Conservation (phyloP, 2,797 vertebrate genomes). For the Neoniphon sammara region DNA sequence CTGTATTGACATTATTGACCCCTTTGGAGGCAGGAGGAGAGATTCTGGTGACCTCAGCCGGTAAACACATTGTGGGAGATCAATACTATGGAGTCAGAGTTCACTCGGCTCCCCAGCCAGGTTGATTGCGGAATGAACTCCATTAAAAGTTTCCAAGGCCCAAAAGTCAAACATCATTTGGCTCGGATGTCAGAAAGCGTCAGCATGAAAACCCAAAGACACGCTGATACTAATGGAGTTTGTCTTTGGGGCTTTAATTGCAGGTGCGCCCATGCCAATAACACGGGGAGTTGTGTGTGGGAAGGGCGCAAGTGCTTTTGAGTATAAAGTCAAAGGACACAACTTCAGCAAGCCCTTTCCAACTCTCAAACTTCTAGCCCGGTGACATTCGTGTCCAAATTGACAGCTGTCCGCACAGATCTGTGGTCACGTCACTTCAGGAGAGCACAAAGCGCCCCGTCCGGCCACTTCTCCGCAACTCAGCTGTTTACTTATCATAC, state of each 20-base stretch:
- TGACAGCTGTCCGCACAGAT: conserved; percentile 66
- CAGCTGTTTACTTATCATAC: conserved; percentile 40
- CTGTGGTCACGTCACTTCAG: conserved; percentile 20
- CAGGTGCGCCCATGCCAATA: conserved; percentile 68
- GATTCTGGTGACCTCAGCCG: conserved; percentile 75
- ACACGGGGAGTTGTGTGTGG: conserved; percentile 34
- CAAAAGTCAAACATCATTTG: conserved; percentile 83
- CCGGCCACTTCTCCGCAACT: conserved; percentile 16
- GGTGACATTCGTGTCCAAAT: conserved; percentile 43
- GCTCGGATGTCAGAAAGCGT: conserved; percentile 64
- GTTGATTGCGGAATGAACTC: conserved; percentile 79
- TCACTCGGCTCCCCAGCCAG: conserved; percentile 74
- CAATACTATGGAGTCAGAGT: conserved; percentile 82
- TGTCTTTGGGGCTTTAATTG: conserved; percentile 75
- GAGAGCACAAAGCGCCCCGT: conserved; percentile 12
- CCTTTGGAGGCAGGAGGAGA: conserved; percentile 65
- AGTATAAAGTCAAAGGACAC: conserved; percentile 62
- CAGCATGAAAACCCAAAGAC: conserved; percentile 53
- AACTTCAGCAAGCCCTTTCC: conserved; percentile 55
- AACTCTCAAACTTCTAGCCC: conserved; percentile 16
- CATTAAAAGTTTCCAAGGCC: conserved; percentile 78
- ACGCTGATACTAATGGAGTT: conserved; percentile 64
- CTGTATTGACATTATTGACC: conserved; percentile 81
- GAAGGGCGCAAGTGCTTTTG: conserved; percentile 46
- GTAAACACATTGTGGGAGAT: conserved; percentile 75